Evolutionary conservation across 2,888 invertebrate species (phyloP), one percentile per base, ranked within the genome.

Genomic region (Microdon myrmicae): DNA sequence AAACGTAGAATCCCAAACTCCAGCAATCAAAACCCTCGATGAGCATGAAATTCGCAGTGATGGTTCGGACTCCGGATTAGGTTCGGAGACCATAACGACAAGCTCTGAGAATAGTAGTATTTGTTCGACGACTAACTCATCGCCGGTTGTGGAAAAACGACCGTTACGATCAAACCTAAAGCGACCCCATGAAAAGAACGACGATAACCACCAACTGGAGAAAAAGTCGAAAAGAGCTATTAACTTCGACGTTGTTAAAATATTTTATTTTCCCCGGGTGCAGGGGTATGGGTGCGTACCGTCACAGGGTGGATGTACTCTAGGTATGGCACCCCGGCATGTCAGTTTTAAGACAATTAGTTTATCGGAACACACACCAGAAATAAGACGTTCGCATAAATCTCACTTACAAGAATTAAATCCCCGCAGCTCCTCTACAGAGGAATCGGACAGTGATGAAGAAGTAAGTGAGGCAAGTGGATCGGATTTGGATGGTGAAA

Each of bases 261-360:
- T 97, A 6, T 97, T 87, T 80, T 97, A 96, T 81, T 97, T 98
- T 81, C 93, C 94, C 2, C 84, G 97, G 73, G 86, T 93, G 45
- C 94, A 94, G 82, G 94, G 94, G 12, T 93, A 94, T 80, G 89
- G 91, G 23, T 94, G 94, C 81, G 92, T 94, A 64, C 94, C 94
- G 37, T 94, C 94, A 7, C 89, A 91, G 81, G 92, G 92, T 48
- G 90, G 90, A 3, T 90, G 89, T n/a, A 96, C 96, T 2, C 83
- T 97, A 68, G 96, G 97, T 14, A 97, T 97, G 96, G 89, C 87
- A 67, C 84, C 89, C 67, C 83, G 84, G 67, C 89, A 89, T 67
- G 75, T 76, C 71, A 86, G 87, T 75, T 83, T 87, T 73, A 86
- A 87, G 73, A 87, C 88, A 49, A 94, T 96, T 79, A 89, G 93